Conservation (phyloP, 2,113 vertebrate species). For the Damaliscus lunatus region DNA sequence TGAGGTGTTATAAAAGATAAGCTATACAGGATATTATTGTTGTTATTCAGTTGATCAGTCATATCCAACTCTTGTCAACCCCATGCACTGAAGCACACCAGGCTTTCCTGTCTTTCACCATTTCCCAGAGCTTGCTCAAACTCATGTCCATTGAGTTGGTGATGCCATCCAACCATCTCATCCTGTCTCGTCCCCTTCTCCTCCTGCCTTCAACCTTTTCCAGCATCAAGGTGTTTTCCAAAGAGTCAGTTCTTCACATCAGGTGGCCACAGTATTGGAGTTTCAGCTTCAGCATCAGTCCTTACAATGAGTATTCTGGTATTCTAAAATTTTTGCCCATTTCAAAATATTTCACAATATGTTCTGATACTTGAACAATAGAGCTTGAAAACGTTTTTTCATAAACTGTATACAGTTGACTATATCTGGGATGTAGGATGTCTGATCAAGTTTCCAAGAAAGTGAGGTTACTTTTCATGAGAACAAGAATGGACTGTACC, state of each 20-base stretch:
- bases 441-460: neutral
- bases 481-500: accelerated
- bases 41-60: neutral
- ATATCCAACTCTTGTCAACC: neutral
- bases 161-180: neutral
- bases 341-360: neutral
- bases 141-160: neutral
- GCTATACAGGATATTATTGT: neutral
- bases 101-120: neutral
- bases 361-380: neutral
- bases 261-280: neutral
- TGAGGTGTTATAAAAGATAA: neutral
- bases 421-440: neutral
- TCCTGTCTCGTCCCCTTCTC: neutral
- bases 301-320: neutral
- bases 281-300: neutral
- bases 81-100: neutral
- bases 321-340: neutral
- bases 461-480: neutral
- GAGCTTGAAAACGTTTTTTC: neutral
- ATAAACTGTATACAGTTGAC: neutral
- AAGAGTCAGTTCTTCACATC: neutral
- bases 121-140: neutral
- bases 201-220: neutral
- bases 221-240: neutral